Conservation (phyloP, 2,888 invertebrate species). For the Thecocarcelia acutangulata region DNA sequence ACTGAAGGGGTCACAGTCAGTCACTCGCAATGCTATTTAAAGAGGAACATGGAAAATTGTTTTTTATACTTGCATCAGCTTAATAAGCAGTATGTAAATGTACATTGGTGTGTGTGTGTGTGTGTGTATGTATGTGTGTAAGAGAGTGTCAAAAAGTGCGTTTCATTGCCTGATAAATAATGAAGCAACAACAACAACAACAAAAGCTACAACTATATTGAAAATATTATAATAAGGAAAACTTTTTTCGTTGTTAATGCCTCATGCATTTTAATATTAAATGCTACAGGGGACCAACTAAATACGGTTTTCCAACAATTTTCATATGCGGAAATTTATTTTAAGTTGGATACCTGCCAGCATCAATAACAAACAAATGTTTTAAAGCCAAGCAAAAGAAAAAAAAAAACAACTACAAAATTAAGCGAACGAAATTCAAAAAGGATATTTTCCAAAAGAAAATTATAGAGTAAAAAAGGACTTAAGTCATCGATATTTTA, state of each 20-base stretch:
- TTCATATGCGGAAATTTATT: not conserved
- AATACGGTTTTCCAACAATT: not conserved
- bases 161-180: slow-evolving; percentile 67
- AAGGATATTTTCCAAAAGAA: no score
- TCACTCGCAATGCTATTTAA: slow-evolving; percentile 6
- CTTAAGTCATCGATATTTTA: no score
- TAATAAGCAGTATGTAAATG: slow-evolving; percentile 1
- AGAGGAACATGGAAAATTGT: slow-evolving; percentile 47
- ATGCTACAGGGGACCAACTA: slow-evolving; percentile 55
- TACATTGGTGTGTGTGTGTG: not conserved
- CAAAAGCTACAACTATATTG: slow-evolving; percentile 20
- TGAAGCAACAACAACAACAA: slow-evolving; percentile 22
- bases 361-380: no score
- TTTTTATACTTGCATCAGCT: slow-evolving; percentile 14
- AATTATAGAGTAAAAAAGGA: no score
- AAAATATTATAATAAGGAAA: slow-evolving; percentile 57
- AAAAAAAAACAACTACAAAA: no score
- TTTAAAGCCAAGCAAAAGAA: no score
- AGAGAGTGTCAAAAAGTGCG: slow-evolving; percentile 68
- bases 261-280: slow-evolving; percentile 41
- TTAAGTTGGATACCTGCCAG: not conserved
- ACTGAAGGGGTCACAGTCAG: not conserved
- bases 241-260: slow-evolving; percentile 34
- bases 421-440: no score
- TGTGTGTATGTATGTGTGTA: slow-evolving; percentile 8